Percentiles rank a stretch among this genome's conserved stretches.
These are phyloP conservation scores for Nebria ingens DNA, from an alignment of 1,140 invertebrate genomes.

Conservation along the genomic window DNA sequence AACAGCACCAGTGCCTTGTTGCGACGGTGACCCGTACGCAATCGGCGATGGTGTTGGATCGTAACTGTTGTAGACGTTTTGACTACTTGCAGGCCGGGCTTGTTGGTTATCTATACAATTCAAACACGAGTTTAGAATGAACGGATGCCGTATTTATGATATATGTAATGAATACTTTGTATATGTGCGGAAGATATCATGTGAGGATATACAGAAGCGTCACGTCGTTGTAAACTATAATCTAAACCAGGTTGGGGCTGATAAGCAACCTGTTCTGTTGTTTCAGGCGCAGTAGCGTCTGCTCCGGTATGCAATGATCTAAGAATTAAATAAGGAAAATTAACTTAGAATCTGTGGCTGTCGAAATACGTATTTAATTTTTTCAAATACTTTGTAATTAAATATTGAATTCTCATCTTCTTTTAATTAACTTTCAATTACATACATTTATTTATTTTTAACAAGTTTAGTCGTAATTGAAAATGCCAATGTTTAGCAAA, in stretches of 20 bases:
- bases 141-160: background rate
- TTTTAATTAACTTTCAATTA: too few relatives aligned
- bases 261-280: constrained; percentile 40
- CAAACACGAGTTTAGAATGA: background rate
- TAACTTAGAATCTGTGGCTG: too few relatives aligned
- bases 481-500: too few relatives aligned
- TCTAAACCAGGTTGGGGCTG: constrained; percentile 61
- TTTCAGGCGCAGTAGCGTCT: constrained; percentile 26
- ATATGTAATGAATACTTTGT: constrained; percentile 30
- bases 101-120: constrained; percentile 24
- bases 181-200: constrained; percentile 40
- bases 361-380: too few relatives aligned
- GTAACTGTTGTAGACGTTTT: constrained; percentile 57
- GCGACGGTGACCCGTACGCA: constrained; percentile 46
- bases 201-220: constrained; percentile 37
- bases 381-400: too few relatives aligned
- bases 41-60: constrained; percentile 59
- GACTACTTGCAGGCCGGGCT: constrained; percentile 50
- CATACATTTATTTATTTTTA: too few relatives aligned
- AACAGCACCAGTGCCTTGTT: constrained; percentile 31
- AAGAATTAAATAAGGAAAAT: constrained; percentile 10
- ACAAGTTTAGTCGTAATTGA: too few relatives aligned
- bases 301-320: constrained; percentile 31
- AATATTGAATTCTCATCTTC: too few relatives aligned
- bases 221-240: constrained; percentile 57